These are phyloP conservation scores for Nothocercus julius DNA, from an alignment of 2,113 vertebrate genomes.

Conservation along the genomic window DNA sequence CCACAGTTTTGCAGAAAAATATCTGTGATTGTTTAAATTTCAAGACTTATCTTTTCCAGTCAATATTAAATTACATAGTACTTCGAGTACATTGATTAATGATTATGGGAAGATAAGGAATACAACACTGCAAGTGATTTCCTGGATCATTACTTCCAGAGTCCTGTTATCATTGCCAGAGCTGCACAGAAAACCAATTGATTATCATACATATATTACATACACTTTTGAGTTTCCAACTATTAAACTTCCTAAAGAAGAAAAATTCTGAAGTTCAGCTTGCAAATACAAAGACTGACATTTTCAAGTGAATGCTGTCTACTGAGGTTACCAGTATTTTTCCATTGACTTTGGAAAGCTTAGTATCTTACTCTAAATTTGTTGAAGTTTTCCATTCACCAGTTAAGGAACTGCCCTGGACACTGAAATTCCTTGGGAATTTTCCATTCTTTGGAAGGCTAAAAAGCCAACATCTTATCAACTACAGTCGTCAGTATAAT, in stretches of 20 bases:
- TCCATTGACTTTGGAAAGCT: neutral
- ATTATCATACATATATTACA: neutral
- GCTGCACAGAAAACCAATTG: constrained; percentile 12
- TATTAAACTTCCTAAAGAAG: neutral
- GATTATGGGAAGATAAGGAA: neutral
- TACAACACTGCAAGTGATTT: neutral
- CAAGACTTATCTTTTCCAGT: neutral
- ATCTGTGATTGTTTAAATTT: neutral
- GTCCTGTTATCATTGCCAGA: constrained; percentile 1
- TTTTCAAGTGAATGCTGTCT: neutral
- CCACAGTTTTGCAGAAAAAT: neutral
- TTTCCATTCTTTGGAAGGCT: neutral
- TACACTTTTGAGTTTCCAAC: neutral
- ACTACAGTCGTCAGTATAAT: neutral
- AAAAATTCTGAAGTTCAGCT: neutral
- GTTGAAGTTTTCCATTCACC: neutral
- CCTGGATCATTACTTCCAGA: neutral
- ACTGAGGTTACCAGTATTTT: neutral
- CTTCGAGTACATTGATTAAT: neutral
- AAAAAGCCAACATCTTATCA: neutral
- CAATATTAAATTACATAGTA: neutral
- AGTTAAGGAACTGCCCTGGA: too few species aligned
- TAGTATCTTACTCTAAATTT: neutral
- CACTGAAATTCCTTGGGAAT: too few species aligned
- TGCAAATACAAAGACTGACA: neutral